Percentiles rank a stretch among this genome's conserved stretches.
phyloP scores from a whole-genome alignment of 2,797 vertebrate genomes.

The Limnodromus scolopaceus region DNA sequence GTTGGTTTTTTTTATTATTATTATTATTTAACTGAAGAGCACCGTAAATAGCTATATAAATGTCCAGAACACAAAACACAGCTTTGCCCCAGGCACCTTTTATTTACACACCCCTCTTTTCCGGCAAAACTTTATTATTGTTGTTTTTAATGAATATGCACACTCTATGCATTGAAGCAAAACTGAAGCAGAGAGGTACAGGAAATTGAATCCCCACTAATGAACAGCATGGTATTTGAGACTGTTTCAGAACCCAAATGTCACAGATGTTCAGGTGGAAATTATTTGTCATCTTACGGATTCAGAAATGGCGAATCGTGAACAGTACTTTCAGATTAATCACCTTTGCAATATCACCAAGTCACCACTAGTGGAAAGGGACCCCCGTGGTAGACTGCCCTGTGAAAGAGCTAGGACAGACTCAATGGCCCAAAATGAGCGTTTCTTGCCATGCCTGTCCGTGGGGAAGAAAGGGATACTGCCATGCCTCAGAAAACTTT shows the following conservation, averaged over 20 bases:
- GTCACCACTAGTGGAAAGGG: not conserved
- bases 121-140: slow-evolving; percentile 55
- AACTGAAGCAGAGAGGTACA: slow-evolving; percentile 41
- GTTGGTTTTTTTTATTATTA: not conserved
- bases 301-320: not conserved
- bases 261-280: slow-evolving; percentile 59
- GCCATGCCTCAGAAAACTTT: not conserved
- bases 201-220: slow-evolving; percentile 62
- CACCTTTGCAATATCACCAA: not conserved
- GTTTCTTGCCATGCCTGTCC: not conserved
- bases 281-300: not conserved
- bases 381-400: too few relatives aligned
- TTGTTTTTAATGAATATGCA: slow-evolving; percentile 57
- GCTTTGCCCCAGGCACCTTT: slow-evolving; percentile 48
- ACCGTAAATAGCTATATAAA: slow-evolving; percentile 62
- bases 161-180: slow-evolving; percentile 47
- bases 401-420: not conserved
- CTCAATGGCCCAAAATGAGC: not conserved
- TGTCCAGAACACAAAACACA: slow-evolving; percentile 53
- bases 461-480: not conserved
- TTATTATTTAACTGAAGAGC: slow-evolving; percentile 49
- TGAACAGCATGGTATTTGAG: slow-evolving; percentile 54
- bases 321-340: not conserved
- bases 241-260: slow-evolving; percentile 41
- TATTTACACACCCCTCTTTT: slow-evolving; percentile 60